Base-by-base conservation (phyloP, 2,888 invertebrate genomes). In the Catotricha subobsoleta region DNA sequence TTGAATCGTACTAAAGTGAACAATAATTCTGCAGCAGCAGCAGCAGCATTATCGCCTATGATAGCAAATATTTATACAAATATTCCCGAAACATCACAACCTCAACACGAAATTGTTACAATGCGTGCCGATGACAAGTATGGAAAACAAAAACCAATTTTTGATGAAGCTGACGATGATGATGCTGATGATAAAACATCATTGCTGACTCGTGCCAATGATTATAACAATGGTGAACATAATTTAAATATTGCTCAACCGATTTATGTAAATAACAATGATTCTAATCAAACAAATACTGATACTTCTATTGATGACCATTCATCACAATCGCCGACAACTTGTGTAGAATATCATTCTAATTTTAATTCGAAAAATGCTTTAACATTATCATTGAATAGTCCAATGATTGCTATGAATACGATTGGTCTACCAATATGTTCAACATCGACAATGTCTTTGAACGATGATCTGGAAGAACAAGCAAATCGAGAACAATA, bases 41-140 rank as follows among this genome's bases (percentile, higher is more conserved):
- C 48, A 48, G 47, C 21, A 43, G 40, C 51, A 62, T 37, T 48
- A 55, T 2, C 65, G 63, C 40, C 41, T 28, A 49, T 54, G 41
- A 54, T 72, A 8, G 70, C 72, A 56, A 74, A 73, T 48, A 74
- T 73, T 34, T 74, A 74, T 47, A 74, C 73, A 1, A 74, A 74
- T 45, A 72, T 73, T 1, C 72, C 72, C 0, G 74, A 74, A 53
- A 73, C 72, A 1, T 59, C 64, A 48, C 66, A 69, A 20, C 74
- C 73, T 1, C 71, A 72, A 50, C 74, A 73, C 47, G 72, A 71
- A 52, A 54, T 71, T 1, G 58, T 62, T 12, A 52, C 52, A 27
- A 51, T 52, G 51, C 47, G 51, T 3, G 49, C 51, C 7, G 50
- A 51, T 41, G 52, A 52, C 30, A 62, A 62, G 43, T 50, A 60